Percentiles rank a stretch among this genome's conserved stretches.
phyloP scores from a whole-genome alignment of 2,797 vertebrate species.

The Toxotes lorentzi region DNA sequence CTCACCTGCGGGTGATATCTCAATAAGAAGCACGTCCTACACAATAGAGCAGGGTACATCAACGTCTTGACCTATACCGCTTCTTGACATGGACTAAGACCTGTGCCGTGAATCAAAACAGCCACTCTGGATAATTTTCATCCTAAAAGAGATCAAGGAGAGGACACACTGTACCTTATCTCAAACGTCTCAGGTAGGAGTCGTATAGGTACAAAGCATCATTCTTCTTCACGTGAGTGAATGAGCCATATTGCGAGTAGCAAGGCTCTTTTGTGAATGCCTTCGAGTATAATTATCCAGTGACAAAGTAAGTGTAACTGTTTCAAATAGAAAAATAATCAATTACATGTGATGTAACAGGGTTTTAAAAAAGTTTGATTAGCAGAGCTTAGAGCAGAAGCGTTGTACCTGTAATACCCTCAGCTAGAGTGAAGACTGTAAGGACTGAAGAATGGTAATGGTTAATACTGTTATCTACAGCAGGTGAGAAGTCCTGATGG shows the following conservation, averaged over 20 bases:
- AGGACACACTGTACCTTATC: not conserved
- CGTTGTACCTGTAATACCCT: not conserved
- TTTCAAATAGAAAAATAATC: not conserved
- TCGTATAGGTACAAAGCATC: conserved; percentile 8
- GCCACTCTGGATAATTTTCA: conserved; percentile 26
- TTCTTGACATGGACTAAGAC: conserved; percentile 45
- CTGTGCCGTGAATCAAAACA: conserved; percentile 42
- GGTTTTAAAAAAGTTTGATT: not conserved
- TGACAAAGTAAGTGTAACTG: not conserved
- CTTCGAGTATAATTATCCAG: not conserved
- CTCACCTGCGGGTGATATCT: conserved; percentile 59
- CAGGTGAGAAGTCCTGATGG: conserved; percentile 19
- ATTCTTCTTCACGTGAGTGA: not conserved
- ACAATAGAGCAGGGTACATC: conserved; percentile 55
- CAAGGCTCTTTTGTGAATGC: not conserved
- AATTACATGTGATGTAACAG: not conserved
- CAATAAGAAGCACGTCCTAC: conserved; percentile 56
- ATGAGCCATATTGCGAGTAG: not conserved
- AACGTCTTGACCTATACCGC: conserved; percentile 58
- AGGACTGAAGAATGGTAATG: not conserved
- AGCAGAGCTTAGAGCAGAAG: not conserved
- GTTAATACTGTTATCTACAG: conserved; percentile 32
- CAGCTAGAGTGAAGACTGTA: not conserved
- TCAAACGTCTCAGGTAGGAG: not conserved
- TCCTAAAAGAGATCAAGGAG: conserved; percentile 29